A percentile compares a stretch with the other conserved stretches of the same genome.
Conservation (phyloP, 2,113 vertebrate genomes). For the Syngnathus floridae region DNA sequence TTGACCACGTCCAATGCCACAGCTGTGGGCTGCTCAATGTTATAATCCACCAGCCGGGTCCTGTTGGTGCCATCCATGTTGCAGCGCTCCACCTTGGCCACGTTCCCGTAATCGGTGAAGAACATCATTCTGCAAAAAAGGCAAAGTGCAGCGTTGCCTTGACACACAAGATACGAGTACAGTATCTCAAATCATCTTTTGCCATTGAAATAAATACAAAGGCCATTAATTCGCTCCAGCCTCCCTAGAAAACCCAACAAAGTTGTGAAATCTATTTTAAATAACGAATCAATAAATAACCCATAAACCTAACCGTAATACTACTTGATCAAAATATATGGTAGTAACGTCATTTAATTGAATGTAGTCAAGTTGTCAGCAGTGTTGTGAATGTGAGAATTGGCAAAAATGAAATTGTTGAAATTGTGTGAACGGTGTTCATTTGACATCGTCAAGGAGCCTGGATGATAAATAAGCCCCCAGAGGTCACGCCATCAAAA, state of each 20-base stretch:
- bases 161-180: neutral
- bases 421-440: neutral
- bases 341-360: neutral
- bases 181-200: neutral
- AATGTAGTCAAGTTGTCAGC: neutral
- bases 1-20: constrained; percentile 86
- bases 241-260: too few relatives aligned
- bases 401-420: neutral
- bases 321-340: too few relatives aligned
- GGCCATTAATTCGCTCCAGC: neutral
- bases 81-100: constrained; percentile 91
- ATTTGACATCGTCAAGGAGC: neutral
- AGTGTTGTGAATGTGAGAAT: neutral
- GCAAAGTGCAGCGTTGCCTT: neutral
- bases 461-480: neutral
- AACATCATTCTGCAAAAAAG: constrained; percentile 89
- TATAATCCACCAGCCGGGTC: constrained; percentile 82
- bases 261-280: too few relatives aligned
- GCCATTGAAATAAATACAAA: neutral
- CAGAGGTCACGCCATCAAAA: neutral
- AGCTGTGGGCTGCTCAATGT: constrained; percentile 86
- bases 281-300: too few relatives aligned
- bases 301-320: too few relatives aligned
- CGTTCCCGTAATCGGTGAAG: constrained; percentile 90
- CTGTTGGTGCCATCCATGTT: constrained; percentile 96